Evolutionary conservation across 2,888 invertebrate species (phyloP), one percentile per base, ranked within the genome.

Genomic region (Trissolcus japonicus): DNA sequence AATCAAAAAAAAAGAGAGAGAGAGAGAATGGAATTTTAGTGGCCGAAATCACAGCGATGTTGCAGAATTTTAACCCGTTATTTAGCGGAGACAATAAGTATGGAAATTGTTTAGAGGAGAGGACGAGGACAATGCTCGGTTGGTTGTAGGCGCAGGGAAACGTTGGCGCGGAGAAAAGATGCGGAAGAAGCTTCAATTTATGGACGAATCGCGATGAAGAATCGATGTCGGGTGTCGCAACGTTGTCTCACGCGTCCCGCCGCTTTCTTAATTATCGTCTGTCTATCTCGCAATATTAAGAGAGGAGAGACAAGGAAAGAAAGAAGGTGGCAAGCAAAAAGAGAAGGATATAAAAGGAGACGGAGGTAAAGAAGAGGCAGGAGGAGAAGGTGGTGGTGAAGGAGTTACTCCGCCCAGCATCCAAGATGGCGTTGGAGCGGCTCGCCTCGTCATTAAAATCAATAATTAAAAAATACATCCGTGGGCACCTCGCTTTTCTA

Each of bases 391-490:
- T 68, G 80, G 83, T 80, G 80, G 80, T 81, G 81, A 84, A 84
- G 87, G 83, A 86, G 87, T 88, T 86, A 89, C 89, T 88, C 88
- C 88, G 89, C 89, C 89, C 89, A 89, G 88, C 89, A 89, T 88
- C 88, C 88, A 88, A 89, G 88, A 88, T 89, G 88, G 88, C 89
- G 88, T 87, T 87, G 85, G 84, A 85, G 86, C 86, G 83, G 83
- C 86, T 85, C 87, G 87, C 87, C 88, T 88, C 87, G 87, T 88
- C 89, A 88, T 88, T 89, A 88, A 89, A 88, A 89, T 89, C 89
- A 89, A 89, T 89, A 89, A 89, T 88, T 89, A 89, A 89, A 89
- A 89, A 89, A 89, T 89, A 89, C 88, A 88, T 87, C 86, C 87
- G 87, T 87, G 85, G 86, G 84, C 86, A 86, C 87, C 87, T 87